phyloP scores from a whole-genome alignment of 2,113 vertebrate species.

The Nothobranchius kuhntae region DNA sequence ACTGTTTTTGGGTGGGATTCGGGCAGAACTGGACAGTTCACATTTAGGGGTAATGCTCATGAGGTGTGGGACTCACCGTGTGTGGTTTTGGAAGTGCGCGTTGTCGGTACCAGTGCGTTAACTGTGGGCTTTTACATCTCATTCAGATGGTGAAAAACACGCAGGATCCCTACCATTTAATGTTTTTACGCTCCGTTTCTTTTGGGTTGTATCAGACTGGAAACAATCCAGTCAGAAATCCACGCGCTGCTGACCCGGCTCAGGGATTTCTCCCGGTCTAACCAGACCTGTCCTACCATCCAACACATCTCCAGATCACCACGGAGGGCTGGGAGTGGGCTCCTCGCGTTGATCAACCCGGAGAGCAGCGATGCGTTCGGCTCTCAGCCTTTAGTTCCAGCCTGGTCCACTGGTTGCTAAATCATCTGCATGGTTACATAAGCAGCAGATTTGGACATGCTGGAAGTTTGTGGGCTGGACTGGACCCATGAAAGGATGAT shows the following conservation, averaged over 20 bases:
- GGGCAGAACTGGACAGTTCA: no score
- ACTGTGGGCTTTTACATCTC: not conserved
- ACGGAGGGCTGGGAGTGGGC: no score
- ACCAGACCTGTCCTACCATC: not conserved
- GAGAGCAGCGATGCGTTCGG: conserved; percentile 17
- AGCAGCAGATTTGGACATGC: conserved; percentile 60
- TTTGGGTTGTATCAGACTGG: not conserved
- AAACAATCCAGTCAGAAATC: not conserved
- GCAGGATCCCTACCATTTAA: no score
- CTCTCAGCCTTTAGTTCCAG: conserved; percentile 11
- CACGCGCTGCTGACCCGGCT: not conserved
- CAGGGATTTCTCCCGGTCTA: not conserved
- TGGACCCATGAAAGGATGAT: conserved; percentile 8
- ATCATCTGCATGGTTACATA: conserved; percentile 71
- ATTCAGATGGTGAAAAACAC: not conserved
- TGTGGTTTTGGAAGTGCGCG: no score
- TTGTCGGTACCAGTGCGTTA: no score
- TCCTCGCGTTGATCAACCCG: not conserved
- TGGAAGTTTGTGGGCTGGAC: conserved; percentile 64
- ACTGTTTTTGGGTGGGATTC: not conserved
- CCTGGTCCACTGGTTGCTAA: conserved; percentile 38
- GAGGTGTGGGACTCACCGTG: no score
- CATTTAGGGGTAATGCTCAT: no score
- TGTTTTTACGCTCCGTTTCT: no score
- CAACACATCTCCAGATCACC: no score